Evolutionary conservation across 2,888 invertebrate genomes (phyloP).

Genomic region (Colostygia pectinataria): DNA sequence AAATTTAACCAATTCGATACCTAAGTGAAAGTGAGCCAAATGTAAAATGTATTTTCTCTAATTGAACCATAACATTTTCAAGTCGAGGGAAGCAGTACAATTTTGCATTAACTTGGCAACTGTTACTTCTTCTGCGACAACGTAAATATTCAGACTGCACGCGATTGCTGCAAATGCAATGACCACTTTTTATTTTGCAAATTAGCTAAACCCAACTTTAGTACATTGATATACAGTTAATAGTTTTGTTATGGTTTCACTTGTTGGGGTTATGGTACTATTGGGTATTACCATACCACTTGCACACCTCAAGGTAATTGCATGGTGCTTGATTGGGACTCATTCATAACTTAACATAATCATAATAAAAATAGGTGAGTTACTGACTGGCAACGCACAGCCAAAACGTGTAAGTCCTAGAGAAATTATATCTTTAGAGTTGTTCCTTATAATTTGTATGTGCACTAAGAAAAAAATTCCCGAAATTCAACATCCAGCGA

Average conservation of each 20-base stretch:
- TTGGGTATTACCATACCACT: too few species aligned
- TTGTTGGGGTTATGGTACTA: too few species aligned
- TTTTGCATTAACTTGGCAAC: slow-evolving; percentile 6
- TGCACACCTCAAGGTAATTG: slow-evolving; percentile 9
- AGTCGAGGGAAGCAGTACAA: neutral
- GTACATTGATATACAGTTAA: slow-evolving; percentile 9
- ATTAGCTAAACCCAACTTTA: slow-evolving; percentile 22
- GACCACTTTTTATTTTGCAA: slow-evolving; percentile 32
- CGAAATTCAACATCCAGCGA: too few species aligned
- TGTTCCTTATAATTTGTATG: too few species aligned
- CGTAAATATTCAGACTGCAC: slow-evolving; percentile 38
- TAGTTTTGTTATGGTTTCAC: slow-evolving; percentile 9
- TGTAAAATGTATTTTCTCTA: slow-evolving; percentile 1
- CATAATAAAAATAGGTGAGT: too few species aligned
- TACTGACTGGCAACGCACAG: too few species aligned
- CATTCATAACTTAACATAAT: too few species aligned
- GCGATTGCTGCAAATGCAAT: slow-evolving; percentile 46
- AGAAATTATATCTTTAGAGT: too few species aligned
- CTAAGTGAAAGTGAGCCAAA: neutral
- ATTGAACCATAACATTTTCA: slow-evolving; percentile 8
- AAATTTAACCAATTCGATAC: neutral
- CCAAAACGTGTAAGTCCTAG: too few species aligned
- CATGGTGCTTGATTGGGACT: neutral
- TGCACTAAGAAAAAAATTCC: too few species aligned
- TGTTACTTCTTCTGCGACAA: slow-evolving; percentile 15